Evolutionary conservation across 2,797 vertebrate genomes (phyloP).

Genomic region (Gorsachius magnificus): DNA sequence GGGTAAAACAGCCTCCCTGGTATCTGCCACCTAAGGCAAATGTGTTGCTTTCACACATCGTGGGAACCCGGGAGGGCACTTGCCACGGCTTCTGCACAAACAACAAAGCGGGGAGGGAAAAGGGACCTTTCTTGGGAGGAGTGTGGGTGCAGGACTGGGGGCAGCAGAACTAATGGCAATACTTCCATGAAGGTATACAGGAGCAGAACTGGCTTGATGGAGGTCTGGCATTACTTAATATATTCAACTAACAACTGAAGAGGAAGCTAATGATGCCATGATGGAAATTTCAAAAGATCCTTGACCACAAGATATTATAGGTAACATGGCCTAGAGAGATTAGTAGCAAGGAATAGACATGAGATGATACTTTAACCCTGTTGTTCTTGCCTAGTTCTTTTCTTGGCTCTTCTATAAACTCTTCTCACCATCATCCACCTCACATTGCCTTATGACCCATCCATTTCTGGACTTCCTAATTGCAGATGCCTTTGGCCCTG

Average conservation of each 20-base stretch:
- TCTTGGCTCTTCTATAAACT: background rate
- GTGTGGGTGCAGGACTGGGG: background rate
- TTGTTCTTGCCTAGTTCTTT: background rate
- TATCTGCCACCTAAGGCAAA: background rate
- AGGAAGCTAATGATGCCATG: background rate
- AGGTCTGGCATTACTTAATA: background rate
- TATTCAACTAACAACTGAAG: background rate
- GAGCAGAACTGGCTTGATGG: background rate
- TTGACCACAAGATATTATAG: background rate
- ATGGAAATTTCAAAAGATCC: background rate
- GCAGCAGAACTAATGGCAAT: background rate
- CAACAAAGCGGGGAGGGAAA: background rate
- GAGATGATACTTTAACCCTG: background rate
- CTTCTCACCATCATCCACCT: background rate
- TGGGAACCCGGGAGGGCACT: background rate
- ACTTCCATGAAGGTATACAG: background rate
- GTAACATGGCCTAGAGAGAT: background rate
- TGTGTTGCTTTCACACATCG: accelerated
- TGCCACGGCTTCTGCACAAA: background rate
- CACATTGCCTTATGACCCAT: background rate
- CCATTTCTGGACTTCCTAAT: background rate
- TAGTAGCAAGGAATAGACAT: background rate
- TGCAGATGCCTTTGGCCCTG: background rate
- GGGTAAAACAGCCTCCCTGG: background rate
- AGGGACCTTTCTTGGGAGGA: background rate